phyloP scores from a whole-genome alignment of 2,888 invertebrate genomes.

The Pherbina coryleti region DNA sequence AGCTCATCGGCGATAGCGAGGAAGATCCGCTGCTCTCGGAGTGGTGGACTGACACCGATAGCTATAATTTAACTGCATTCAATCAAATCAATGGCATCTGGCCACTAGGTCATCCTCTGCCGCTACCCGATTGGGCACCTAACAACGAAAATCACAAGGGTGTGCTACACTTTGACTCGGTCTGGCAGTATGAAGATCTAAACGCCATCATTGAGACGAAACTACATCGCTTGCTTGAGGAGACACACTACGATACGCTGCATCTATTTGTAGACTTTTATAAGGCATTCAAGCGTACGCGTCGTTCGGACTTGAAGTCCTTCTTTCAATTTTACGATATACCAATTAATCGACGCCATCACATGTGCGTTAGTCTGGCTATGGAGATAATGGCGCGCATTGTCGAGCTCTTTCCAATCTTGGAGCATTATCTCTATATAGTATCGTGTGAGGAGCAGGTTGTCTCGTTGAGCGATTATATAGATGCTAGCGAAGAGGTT shows the following conservation, averaged over 20 bases:
- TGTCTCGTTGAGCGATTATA: conserved; percentile 74
- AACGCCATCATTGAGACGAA: conserved; percentile 83
- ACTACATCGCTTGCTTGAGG: conserved; percentile 83
- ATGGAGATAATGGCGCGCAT: conserved; percentile 82
- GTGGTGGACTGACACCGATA: conserved; percentile 65
- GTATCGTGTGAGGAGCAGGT: conserved; percentile 92
- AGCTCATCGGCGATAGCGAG: conserved; percentile 31
- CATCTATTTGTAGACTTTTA: conserved; percentile 83
- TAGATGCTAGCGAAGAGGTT: conserved; percentile 71
- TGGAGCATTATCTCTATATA: conserved; percentile 78
- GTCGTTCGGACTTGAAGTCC: conserved; percentile 76
- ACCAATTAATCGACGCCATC: conserved; percentile 81
- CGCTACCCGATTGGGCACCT: conserved; percentile 81
- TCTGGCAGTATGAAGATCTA: conserved; percentile 81
- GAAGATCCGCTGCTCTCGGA: conserved; percentile 44
- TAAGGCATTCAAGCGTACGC: conserved; percentile 76
- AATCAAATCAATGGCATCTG: conserved; percentile 73
- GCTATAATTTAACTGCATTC: conserved; percentile 68
- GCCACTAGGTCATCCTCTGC: conserved; percentile 79
- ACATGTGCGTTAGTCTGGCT: conserved; percentile 91
- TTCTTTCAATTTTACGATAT: conserved; percentile 85
- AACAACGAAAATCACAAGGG: conserved; percentile 64
- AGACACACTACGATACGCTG: conserved; percentile 90
- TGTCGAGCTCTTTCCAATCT: conserved; percentile 77
- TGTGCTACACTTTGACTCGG: conserved; percentile 68